phyloP scores from a whole-genome alignment of 2,113 vertebrate genomes.

The Hemichromis elongatus region DNA sequence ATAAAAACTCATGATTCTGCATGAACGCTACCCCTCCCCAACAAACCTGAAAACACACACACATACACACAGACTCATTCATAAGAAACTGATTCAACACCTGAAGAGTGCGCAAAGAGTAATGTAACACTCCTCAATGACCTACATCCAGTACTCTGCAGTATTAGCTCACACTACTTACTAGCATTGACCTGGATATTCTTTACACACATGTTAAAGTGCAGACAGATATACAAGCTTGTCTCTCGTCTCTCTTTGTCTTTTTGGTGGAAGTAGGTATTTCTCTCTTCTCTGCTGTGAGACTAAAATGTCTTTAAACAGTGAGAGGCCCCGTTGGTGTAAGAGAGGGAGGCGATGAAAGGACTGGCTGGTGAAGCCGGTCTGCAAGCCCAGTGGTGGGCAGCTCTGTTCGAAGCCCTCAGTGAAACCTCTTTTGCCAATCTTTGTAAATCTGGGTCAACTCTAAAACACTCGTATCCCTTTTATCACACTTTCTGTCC shows the following conservation, averaged over 20 bases:
- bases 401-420: constrained; percentile 16
- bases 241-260: not conserved
- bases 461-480: constrained; percentile 7
- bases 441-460: constrained; percentile 44
- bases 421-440: not conserved
- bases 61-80: not conserved
- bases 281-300: not conserved
- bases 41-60: not conserved
- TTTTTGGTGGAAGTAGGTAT: constrained; percentile 8
- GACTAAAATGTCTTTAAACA: constrained; percentile 37
- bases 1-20: not conserved
- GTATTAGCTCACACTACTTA: constrained; percentile 1
- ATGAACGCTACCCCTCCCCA: not conserved
- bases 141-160: constrained; percentile 17
- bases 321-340: constrained; percentile 1
- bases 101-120: not conserved
- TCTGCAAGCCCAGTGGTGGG: not conserved
- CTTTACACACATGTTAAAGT: not conserved
- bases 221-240: not conserved
- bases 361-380: not conserved
- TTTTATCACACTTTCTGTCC: not conserved
- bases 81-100: not conserved
- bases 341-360: constrained; percentile 5
- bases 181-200: constrained; percentile 5
- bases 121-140: not conserved